Conservation (phyloP, 2,113 vertebrate species). For the Scophthalmus maximus region DNA sequence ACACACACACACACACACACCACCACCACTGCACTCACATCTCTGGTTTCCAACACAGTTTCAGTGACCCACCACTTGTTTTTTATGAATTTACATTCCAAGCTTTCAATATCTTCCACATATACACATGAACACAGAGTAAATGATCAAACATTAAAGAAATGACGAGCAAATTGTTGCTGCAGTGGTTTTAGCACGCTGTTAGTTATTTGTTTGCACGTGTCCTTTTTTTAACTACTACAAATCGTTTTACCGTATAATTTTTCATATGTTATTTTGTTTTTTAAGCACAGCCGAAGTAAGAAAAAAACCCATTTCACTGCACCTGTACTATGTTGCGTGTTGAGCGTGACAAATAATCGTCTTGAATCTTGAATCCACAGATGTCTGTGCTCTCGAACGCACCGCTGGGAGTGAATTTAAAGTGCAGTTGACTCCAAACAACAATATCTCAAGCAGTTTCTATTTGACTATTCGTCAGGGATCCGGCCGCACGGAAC, state of each 20-base stretch:
- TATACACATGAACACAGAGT: not conserved
- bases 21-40: conserved; percentile 58
- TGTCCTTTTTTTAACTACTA: not conserved
- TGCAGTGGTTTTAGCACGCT: not conserved
- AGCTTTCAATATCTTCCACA: not conserved
- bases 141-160: not conserved
- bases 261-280: not conserved
- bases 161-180: not conserved
- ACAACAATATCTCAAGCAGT: conserved; percentile 2
- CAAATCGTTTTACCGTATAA: not conserved
- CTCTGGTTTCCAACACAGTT: conserved; percentile 64
- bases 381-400: not conserved
- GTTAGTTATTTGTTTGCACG: not conserved
- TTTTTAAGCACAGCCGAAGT: not conserved
- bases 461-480: not conserved
- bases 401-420: not conserved
- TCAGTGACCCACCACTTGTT: conserved; percentile 37
- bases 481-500: not conserved
- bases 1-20: too few species aligned
- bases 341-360: not conserved
- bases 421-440: not conserved
- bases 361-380: not conserved
- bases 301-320: too few species aligned
- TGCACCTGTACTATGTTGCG: not conserved
- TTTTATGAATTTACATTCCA: conserved; percentile 15